Conservation (phyloP, 2,797 vertebrate species). For the Dicrostonyx torquatus region DNA sequence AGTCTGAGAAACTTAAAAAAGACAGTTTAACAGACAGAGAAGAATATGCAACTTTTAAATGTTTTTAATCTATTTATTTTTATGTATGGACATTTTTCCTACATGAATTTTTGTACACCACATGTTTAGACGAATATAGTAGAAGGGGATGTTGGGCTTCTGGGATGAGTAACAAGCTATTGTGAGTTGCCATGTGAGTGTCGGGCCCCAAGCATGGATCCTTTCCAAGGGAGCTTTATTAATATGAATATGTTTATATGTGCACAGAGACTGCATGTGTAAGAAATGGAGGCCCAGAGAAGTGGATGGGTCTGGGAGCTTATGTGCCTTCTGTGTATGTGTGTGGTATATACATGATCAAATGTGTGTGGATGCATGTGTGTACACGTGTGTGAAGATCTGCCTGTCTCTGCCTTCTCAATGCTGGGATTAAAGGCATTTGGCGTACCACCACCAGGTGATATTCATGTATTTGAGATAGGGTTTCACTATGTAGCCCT, state of each 20-base stretch:
- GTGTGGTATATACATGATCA: background rate
- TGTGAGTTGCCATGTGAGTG: background rate
- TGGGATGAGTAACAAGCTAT: background rate
- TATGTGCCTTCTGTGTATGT: background rate
- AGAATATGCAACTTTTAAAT: background rate
- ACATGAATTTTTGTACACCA: background rate
- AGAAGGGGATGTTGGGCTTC: background rate
- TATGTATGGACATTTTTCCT: background rate
- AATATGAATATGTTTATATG: background rate
- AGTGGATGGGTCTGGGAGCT: background rate
- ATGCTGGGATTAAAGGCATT: background rate
- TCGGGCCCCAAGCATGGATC: background rate
- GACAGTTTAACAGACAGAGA: background rate
- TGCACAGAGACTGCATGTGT: background rate
- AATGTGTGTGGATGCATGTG: background rate
- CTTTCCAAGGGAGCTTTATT: background rate
- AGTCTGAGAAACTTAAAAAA: constrained; percentile 19
- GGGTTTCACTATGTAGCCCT: background rate
- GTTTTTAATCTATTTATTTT: background rate
- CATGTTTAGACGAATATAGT: background rate
- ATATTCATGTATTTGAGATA: background rate
- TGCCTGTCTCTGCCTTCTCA: background rate
- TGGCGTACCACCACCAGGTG: background rate
- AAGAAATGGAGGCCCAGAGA: background rate
- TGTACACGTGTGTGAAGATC: background rate